Evolutionary conservation across 2,888 invertebrate genomes (phyloP).

Genomic region (Trichogramma evanescens): DNA sequence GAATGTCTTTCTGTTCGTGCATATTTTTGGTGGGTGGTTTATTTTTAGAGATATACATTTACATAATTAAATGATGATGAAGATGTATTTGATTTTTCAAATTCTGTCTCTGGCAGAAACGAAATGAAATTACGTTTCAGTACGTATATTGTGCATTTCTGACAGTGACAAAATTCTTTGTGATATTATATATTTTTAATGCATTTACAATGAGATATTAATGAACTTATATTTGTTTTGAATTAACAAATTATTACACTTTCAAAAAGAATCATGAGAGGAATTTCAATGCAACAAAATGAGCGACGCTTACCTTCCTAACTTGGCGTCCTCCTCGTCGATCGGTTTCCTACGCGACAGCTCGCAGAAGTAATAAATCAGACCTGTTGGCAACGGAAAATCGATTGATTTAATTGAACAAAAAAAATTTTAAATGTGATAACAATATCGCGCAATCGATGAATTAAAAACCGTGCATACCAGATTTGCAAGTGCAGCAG

Average conservation of each 20-base stretch:
- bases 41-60: too few relatives aligned
- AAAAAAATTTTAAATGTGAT: background rate
- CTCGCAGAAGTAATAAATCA: constrained; percentile 47
- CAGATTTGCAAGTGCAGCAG: constrained; percentile 59
- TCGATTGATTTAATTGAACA: background rate
- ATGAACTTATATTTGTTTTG: too few relatives aligned
- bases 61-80: too few relatives aligned
- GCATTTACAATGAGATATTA: too few relatives aligned
- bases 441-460: background rate
- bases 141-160: too few relatives aligned
- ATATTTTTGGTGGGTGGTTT: too few relatives aligned
- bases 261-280: background rate
- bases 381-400: constrained; percentile 34
- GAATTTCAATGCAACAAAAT: background rate
- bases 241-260: too few relatives aligned
- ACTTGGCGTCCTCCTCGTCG: constrained; percentile 74
- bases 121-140: too few relatives aligned
- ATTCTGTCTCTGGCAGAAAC: too few relatives aligned
- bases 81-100: too few relatives aligned
- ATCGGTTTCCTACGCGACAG: constrained; percentile 58
- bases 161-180: background rate
- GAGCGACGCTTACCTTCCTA: constrained; percentile 66
- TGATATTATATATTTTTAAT: background rate
- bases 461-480: constrained; percentile 29
- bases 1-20: too few relatives aligned